Base-by-base conservation (phyloP, 2,888 invertebrate genomes). In the Chesias legatella region DNA sequence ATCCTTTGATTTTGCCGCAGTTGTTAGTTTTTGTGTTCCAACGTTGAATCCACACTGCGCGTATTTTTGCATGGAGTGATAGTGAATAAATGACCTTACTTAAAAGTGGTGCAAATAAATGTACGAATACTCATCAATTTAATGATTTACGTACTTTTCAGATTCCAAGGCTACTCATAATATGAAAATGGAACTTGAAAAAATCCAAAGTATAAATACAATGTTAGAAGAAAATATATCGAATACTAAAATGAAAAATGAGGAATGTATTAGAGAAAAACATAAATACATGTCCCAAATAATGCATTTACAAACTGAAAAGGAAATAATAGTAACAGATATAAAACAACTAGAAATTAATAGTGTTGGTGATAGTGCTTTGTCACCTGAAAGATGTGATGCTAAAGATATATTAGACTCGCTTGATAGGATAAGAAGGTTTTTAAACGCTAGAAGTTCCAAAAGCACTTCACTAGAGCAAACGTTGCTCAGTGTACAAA, bases 81-180 rank as follows among this genome's bases (percentile, higher is more conserved):
- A n/a, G n/a, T n/a, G n/a, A n/a, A n/a, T n/a, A n/a, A n/a, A n/a
- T n/a, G n/a, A n/a, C n/a, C n/a, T n/a, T n/a, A n/a, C n/a, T n/a
- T n/a, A n/a, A n/a, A n/a, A n/a, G n/a, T n/a, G n/a, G n/a, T n/a
- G n/a, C n/a, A n/a, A n/a, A n/a, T n/a, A n/a, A n/a, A n/a, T n/a
- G n/a, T n/a, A n/a, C n/a, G n/a, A n/a, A n/a, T n/a, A n/a, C n/a
- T n/a, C 13, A 17, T 17, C 13, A 17, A 17, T 17, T 17, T 17
- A 5, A 17, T 17, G 5, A 17, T 17, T n/a, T n/a, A n/a, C n/a
- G n/a, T n/a, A 32, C n/a, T 29, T 61, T 69, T 36, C 47, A 88
- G 88, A 86, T 54, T 83, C 86, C 0, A 81, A 66, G 60, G 79
- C 84, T 41, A 75, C 79, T n/a, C 86, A 84, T 56, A 79, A 86